Base-by-base conservation (phyloP, 2,113 vertebrate genomes). In the Herpetotheres cachinnans region DNA sequence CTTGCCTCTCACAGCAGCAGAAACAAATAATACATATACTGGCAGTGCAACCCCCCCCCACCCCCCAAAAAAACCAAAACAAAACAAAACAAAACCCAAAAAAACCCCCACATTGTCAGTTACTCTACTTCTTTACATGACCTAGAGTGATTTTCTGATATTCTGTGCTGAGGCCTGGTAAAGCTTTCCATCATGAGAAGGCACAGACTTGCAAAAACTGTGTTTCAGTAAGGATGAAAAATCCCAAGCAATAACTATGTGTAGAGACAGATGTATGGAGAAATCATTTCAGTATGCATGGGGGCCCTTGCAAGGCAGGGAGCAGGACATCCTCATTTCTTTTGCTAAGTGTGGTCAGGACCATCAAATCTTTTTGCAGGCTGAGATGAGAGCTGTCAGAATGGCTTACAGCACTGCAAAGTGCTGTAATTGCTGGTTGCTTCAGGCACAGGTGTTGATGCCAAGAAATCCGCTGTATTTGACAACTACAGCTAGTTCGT, bases 361-460 rank as follows among this genome's bases (percentile, higher is more conserved):
- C 67, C 38, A 65, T 91, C 73, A 61, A 38, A 91, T 93, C 56
- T 55, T 59, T 82, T 66, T 90, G 34, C 73, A 77, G 78, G 78
- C 70, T 77, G 83, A 72, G 89, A 65, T 63, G 80, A 89, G 65
- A 69, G 58, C 83, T 95, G 77, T 87, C 91, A 87, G 83, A 66
- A 79, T 26, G 26, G 56, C 73, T 95, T 90, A 59, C 13, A 65
- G 62, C 5, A 4, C 65, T 79, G 65, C 52, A n/a, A 95, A 86
- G 46, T 49, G 80, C 81, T 79, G 65, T 95, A 86, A 89, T 92
- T 91, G 89, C 95, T 42, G 61, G 86, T 94, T 94, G 87, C 87
- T 96, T 90, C 82, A 63, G 87, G 83, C 92, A 92, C 78, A 86
- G 93, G 88, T 92, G 92, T 83, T 96, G 84, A 79, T 50, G 59